Evolutionary conservation across 1,140 invertebrate genomes (phyloP), one percentile per base, ranked within the genome.

Genomic region (Luehdorfia chinensis): DNA sequence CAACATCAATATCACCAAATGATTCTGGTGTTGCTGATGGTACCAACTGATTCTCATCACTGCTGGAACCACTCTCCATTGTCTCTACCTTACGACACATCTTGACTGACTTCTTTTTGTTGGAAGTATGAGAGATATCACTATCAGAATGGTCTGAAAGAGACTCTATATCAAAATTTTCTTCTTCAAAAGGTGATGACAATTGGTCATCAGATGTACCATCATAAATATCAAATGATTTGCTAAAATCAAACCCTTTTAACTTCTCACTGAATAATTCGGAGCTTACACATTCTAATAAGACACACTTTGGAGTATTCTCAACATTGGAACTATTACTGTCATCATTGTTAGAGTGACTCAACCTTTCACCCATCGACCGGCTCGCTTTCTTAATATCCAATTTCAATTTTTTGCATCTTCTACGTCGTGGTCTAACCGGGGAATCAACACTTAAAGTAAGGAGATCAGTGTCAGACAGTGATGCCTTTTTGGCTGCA

Each of bases 261-360:
- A 85, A 64, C 7, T 58, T 51, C 15, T 76, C 63, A 31, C 64
- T 70, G 16, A 84, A 85, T 1, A 63, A 27, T 25, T 84, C 74
- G 0, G 73, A 70, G n/a, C 65, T 73, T 14, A 72, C 70, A 25
- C 66, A 67, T 5, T 77, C 68, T 9, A 85, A 33, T 2, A 73
- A 43, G 1, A 78, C 55, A 39, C 84, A 73, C 59, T 75, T 84
- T 0, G 81, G 81, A 12, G 81, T 85, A 23, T 85, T 85, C 48
- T 84, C 81, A 3, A 69, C 50, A 51, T 75, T 65, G 0, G 55
- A 55, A 23, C 28, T 43, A 1, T 45, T 31, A n/a, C 49, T 55
- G 13, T 66, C 52, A 15, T 45, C 34, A 13, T 33, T 27, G 14
- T 25, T 49, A 13, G 61, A 14, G 11, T 56, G 48, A 18, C 64